Evolutionary conservation across 1,140 invertebrate genomes (phyloP), one percentile per base, ranked within the genome.

Genomic region (Callitettix versicolor): DNA sequence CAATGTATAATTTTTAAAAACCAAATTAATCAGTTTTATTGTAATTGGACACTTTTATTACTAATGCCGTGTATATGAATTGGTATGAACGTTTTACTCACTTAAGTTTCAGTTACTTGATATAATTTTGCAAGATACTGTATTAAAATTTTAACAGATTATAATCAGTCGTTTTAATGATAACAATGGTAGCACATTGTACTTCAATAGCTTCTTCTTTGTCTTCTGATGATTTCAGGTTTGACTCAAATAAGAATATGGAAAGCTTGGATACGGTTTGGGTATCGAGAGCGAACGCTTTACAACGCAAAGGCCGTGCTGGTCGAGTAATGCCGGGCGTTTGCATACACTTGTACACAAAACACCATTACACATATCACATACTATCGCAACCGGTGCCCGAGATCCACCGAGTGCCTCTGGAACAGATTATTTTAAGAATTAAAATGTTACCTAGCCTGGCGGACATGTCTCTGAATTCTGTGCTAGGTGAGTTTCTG

Each of bases 301-400:
- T 84, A 44, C 89, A 91, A 65, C 73, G 89, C n/a, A 81, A 80
- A 65, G 88, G 89, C 22, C 73, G 93, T 53, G 91, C 93, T 22
- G 93, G 93, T 7, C 78, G 93, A 55, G 90, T 92, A 15, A 85
- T 83, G 76, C 73, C 86, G n/a, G 93, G 93, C 11, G 76, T 88
- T 38, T 85, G 78, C 60, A 83, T 93, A 56, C 86, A 86, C 66
- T 66, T 91, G 49, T 92, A 82, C 70, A 92, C 89, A 1, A 78
- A 76, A 3, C 79, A 82, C 62, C 76, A 85, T 44, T 83, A 78
- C 61, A 74, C 78, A 12, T 74, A 79, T 50, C 71, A 79, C 26
- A 74, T 88, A 55, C 65, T 76, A 47, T 70, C 77, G 38, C 84
- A 87, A 64, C 85, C 85, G 0, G 79, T 85, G 54, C 87, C 91